These are phyloP conservation scores for Anagyrus pseudococci DNA, from an alignment of 2,888 invertebrate genomes.

Conservation along the genomic window DNA sequence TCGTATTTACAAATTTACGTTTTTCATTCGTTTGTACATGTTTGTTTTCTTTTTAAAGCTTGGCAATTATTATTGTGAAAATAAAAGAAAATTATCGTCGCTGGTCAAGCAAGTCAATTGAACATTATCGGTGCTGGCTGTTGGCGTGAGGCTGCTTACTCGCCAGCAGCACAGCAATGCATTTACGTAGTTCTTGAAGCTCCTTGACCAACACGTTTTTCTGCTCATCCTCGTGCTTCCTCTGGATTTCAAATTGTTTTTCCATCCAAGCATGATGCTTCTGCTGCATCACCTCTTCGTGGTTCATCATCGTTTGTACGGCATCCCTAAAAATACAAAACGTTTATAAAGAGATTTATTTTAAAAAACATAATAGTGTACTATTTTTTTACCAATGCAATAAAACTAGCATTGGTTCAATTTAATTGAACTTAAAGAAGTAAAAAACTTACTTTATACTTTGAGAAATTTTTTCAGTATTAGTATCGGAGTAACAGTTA, in stretches of 20 bases:
- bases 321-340: conserved; percentile 34
- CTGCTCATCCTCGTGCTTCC: conserved; percentile 44
- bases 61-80: conserved; percentile 13
- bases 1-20: conserved; percentile 34
- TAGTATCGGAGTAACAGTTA: not conserved
- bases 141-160: conserved; percentile 15
- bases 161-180: conserved; percentile 17
- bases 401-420: too few species aligned
- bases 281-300: conserved; percentile 44
- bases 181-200: conserved; percentile 41
- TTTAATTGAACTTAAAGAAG: too few species aligned
- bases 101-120: too few species aligned
- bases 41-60: conserved; percentile 35
- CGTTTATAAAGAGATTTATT: not conserved
- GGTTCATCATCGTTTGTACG: conserved; percentile 40
- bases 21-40: conserved; percentile 33
- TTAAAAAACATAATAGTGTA: not conserved
- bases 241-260: conserved; percentile 47
- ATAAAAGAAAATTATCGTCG: conserved; percentile 4
- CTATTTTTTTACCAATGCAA: not conserved
- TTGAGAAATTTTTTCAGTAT: not conserved
- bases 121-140: conserved; percentile 31
- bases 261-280: conserved; percentile 48
- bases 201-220: conserved; percentile 42
- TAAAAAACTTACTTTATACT: not conserved